A percentile compares a stretch with the other conserved stretches of the same genome.
phyloP scores from a whole-genome alignment of 2,113 vertebrate genomes.

The Ifrita kowaldi region DNA sequence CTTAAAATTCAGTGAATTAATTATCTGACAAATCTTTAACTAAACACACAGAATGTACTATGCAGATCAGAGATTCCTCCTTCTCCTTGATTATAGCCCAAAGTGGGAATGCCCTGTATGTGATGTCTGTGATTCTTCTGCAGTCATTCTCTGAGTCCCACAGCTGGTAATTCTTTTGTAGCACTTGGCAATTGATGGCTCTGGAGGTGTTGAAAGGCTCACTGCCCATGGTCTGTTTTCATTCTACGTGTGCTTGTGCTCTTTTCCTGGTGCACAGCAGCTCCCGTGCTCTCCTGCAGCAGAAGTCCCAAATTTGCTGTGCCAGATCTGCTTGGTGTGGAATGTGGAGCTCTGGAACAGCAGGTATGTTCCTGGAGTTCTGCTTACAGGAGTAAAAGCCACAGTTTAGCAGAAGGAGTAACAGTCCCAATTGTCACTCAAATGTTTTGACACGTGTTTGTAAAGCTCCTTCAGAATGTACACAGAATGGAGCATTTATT shows the following conservation, averaged over 20 bases:
- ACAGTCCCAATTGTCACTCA: conserved; percentile 21
- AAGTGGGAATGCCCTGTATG: background rate
- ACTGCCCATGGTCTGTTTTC: background rate
- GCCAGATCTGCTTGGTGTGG: background rate
- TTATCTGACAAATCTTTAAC: background rate
- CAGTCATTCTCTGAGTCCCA: background rate
- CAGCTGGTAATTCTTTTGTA: background rate
- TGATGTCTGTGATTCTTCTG: background rate
- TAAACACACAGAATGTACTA: background rate
- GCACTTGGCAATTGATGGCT: background rate
- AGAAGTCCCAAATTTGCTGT: background rate
- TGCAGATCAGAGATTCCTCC: background rate
- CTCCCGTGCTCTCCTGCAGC: accelerated
- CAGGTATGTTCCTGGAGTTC: background rate
- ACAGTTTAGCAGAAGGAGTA: background rate
- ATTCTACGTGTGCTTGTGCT: background rate
- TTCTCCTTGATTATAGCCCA: background rate
- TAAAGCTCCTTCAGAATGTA: background rate
- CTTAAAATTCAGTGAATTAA: background rate
- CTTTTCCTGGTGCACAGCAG: background rate
- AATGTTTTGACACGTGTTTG: conserved; percentile 20
- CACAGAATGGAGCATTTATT: background rate
- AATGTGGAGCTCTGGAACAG: background rate
- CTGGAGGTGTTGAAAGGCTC: background rate
- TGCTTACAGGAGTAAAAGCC: background rate